Percentiles rank a stretch among this genome's conserved stretches.
These are phyloP conservation scores for Tympanuchus pallidicinctus DNA, from an alignment of 2,113 vertebrate genomes.

Conservation along the genomic window DNA sequence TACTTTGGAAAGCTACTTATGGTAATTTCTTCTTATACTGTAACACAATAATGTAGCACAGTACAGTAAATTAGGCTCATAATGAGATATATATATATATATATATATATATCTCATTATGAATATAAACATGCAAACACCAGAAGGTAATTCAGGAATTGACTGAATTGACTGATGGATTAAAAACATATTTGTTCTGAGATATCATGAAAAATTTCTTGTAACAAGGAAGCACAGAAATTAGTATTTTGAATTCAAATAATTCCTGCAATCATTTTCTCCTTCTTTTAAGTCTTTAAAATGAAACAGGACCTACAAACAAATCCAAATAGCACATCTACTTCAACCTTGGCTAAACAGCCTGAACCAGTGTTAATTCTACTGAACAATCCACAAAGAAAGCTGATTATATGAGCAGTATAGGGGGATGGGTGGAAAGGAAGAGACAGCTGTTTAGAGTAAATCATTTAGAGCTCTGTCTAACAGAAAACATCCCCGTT, in stretches of 20 bases:
- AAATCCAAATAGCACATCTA: neutral
- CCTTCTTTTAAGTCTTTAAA: neutral
- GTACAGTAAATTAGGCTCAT: neutral
- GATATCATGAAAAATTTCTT: neutral
- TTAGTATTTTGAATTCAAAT: neutral
- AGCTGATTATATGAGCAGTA: neutral
- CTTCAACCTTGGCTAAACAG: neutral
- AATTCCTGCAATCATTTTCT: neutral
- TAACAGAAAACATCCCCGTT: neutral
- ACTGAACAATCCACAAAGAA: neutral
- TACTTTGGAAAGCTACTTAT: neutral
- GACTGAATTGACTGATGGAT: neutral
- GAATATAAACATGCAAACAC: neutral
- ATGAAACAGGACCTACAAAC: neutral
- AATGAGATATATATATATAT: neutral
- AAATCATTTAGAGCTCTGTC: neutral
- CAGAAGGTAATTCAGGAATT: conserved; percentile 4
- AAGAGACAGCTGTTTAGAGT: neutral
- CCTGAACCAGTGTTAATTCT: neutral
- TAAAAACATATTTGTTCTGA: neutral
- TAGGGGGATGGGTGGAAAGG: neutral
- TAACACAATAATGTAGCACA: neutral
- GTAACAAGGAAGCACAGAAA: neutral
- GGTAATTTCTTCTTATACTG: neutral
- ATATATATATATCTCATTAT: neutral